Evolutionary conservation across 2,888 invertebrate species (phyloP).

Genomic region (Globia sparganii): DNA sequence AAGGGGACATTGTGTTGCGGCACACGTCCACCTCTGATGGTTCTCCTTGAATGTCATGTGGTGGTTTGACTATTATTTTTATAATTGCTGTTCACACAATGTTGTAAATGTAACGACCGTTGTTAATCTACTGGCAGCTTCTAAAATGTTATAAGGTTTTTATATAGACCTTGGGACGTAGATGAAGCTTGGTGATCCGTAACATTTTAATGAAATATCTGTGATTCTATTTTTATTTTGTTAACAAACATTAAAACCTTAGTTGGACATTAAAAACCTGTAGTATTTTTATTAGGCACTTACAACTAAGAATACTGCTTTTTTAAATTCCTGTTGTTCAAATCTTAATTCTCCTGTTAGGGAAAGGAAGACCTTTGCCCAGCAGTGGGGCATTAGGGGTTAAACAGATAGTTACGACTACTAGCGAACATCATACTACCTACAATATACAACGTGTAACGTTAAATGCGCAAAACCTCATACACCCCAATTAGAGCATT

Average conservation of each 20-base stretch:
- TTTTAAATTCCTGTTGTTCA: background rate
- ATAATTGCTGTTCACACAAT: constrained; percentile 39
- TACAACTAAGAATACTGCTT: background rate
- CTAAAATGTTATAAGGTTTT: background rate
- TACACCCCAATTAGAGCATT: too few relatives aligned
- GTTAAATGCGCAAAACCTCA: too few relatives aligned
- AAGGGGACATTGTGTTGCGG: constrained; percentile 42
- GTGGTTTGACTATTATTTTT: constrained; percentile 8
- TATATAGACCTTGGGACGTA: background rate
- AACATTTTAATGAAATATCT: background rate
- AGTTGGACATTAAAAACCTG: background rate
- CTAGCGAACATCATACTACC: background rate
- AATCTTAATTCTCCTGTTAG: background rate
- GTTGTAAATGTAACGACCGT: background rate
- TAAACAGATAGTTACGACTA: background rate
- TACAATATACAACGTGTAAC: too few relatives aligned
- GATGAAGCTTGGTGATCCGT: background rate
- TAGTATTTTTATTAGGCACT: background rate
- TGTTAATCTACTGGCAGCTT: background rate
- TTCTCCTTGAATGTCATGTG: constrained; percentile 38
- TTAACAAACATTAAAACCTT: background rate
- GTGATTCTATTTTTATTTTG: background rate
- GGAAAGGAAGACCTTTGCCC: background rate
- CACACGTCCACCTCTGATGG: constrained; percentile 33
- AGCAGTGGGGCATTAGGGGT: too few relatives aligned